Evolutionary conservation across 2,888 invertebrate genomes (phyloP).

Genomic region (Proisotoma minuta): DNA sequence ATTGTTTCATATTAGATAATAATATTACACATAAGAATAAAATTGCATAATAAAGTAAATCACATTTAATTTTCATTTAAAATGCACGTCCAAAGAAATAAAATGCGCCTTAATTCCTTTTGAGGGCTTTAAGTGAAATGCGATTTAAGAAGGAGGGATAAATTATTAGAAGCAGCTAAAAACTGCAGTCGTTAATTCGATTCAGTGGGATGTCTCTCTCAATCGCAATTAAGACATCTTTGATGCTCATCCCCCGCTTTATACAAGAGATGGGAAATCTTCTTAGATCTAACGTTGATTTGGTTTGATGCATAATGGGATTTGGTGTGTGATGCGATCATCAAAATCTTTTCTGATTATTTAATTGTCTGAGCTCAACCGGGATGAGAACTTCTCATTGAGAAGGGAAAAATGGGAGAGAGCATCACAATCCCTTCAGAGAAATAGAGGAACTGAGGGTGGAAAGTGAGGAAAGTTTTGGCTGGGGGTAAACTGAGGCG

Average conservation of each 20-base stretch:
- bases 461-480: not conserved
- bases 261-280: slow-evolving; percentile 9
- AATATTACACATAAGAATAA: too few relatives aligned
- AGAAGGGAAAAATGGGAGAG: not conserved
- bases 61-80: too few relatives aligned
- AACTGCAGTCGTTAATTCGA: slow-evolving; percentile 31
- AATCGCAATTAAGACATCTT: slow-evolving; percentile 17
- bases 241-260: not conserved
- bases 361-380: slow-evolving; percentile 35
- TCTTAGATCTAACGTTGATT: slow-evolving; percentile 14
- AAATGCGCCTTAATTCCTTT: too few relatives aligned
- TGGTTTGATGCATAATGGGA: slow-evolving; percentile 41
- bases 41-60: too few relatives aligned
- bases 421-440: not conserved
- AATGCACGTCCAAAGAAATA: too few relatives aligned
- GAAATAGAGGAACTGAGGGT: not conserved
- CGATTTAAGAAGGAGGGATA: too few relatives aligned
- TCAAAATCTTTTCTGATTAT: slow-evolving; percentile 44
- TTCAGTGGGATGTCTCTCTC: slow-evolving; percentile 34
- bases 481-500: not conserved
- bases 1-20: too few relatives aligned
- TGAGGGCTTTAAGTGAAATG: too few relatives aligned
- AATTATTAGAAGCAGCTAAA: too few relatives aligned
- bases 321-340: slow-evolving; percentile 37
- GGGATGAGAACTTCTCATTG: not conserved